A percentile compares a stretch with the other conserved stretches of the same genome.
Conservation (phyloP, 2,113 vertebrate genomes). For the Rhipidura dahli region DNA sequence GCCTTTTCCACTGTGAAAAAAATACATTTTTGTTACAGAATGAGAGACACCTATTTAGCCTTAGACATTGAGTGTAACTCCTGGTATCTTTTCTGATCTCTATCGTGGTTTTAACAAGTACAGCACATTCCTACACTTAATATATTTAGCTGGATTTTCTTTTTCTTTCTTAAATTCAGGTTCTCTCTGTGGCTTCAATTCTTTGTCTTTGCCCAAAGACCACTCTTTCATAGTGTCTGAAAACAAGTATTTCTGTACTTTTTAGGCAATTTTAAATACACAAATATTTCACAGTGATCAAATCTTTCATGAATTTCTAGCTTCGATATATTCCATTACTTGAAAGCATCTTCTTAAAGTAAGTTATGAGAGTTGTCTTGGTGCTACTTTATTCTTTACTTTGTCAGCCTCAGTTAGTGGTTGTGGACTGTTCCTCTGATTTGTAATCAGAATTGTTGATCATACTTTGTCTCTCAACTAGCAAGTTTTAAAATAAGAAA, state of each 20-base stretch:
- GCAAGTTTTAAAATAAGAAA: neutral
- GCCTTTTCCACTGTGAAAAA: neutral
- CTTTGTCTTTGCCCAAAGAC: neutral
- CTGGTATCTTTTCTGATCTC: neutral
- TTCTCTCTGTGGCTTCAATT: fast-evolving
- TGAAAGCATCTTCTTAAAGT: neutral
- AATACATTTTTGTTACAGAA: neutral
- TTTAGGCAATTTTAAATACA: neutral
- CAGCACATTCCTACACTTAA: neutral
- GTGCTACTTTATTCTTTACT: neutral
- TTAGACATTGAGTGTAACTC: neutral
- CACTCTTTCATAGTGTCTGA: neutral
- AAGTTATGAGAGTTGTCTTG: neutral
- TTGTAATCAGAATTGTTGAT: neutral
- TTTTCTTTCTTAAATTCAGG: neutral
- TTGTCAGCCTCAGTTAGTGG: neutral
- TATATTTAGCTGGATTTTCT: neutral
- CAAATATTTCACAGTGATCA: neutral
- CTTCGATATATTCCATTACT: neutral
- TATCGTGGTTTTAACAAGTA: neutral
- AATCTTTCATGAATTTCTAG: neutral
- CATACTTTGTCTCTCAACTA: neutral
- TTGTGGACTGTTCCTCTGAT: neutral
- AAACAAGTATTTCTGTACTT: neutral
- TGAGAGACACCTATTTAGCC: neutral